These are phyloP conservation scores for Styela clava DNA, from an alignment of 23 tunicate species.

Conservation along the genomic window DNA sequence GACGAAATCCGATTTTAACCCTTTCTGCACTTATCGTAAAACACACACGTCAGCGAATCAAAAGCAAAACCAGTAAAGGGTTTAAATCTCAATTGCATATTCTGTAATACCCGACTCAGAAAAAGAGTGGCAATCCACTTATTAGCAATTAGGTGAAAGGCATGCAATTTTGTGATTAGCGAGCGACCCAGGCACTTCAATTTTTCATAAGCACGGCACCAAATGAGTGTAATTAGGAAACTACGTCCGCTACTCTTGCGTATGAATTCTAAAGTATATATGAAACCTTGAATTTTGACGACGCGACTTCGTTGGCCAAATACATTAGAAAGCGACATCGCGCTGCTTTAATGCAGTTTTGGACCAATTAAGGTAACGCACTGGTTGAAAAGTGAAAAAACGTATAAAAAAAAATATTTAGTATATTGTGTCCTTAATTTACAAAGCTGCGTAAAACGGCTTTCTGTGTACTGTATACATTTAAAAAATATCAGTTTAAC, in stretches of 20 bases:
- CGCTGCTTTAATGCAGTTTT: no score
- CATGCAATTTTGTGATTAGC: background rate
- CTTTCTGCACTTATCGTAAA: background rate
- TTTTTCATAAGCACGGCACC: constrained; percentile 21
- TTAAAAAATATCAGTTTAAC: no score
- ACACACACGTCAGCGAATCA: no score
- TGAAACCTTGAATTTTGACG: background rate
- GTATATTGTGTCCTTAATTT: no score
- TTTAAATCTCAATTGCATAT: background rate
- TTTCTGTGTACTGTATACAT: no score
- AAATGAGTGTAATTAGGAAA: background rate
- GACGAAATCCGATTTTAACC: background rate
- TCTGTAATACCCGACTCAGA: background rate
- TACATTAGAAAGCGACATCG: no score
- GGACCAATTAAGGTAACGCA: no score
- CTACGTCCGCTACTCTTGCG: background rate
- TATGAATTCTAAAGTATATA: background rate
- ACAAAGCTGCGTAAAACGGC: no score
- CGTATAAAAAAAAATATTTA: no score
- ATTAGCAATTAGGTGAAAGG: background rate
- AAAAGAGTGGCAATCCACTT: background rate
- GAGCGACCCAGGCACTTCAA: constrained; percentile 16
- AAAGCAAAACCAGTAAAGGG: background rate
- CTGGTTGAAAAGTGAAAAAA: no score
- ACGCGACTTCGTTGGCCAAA: no score